These are phyloP conservation scores for Drosophila prostipennis DNA, from an alignment of 2,888 invertebrate species.

Conservation along the genomic window DNA sequence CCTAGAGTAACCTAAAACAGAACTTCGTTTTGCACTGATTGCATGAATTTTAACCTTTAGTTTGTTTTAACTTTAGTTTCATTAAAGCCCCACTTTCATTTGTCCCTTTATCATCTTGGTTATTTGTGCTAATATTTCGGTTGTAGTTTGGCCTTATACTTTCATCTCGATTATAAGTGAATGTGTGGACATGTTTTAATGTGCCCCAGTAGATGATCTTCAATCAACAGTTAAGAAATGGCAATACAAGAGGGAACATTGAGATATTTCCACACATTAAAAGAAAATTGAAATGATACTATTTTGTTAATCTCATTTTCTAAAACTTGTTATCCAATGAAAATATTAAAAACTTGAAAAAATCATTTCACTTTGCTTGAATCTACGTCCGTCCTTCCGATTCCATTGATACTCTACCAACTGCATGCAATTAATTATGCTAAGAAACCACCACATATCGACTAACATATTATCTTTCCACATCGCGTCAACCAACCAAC, in stretches of 20 bases:
- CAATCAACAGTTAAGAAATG: not conserved
- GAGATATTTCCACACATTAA: conserved; percentile 46
- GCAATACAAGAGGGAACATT: not conserved
- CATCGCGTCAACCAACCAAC: conserved; percentile 19
- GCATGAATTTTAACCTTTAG: conserved; percentile 69
- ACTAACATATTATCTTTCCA: conserved; percentile 68
- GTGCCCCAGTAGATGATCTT: not conserved
- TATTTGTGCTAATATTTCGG: conserved; percentile 68
- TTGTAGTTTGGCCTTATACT: conserved; percentile 71
- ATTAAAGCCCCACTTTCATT: conserved; percentile 64
- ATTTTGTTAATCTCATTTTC: not conserved
- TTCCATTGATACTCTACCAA: conserved; percentile 22
- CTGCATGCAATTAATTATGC: conserved; percentile 74
- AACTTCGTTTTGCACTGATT: conserved; percentile 71
- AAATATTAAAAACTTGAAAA: not conserved
- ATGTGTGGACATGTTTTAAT: conserved; percentile 61
- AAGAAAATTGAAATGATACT: conserved; percentile 53
- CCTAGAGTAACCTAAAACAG: conserved; percentile 18
- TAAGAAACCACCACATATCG: conserved; percentile 12
- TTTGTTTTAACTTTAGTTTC: conserved; percentile 58
- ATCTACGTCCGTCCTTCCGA: conserved; percentile 75
- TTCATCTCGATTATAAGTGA: conserved; percentile 61
- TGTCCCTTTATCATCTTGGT: conserved; percentile 79
- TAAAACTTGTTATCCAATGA: not conserved
- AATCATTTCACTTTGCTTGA: conserved; percentile 60